Conservation (phyloP, 92 coral and sea anemone species). For the Epizoanthus rinbou region DNA sequence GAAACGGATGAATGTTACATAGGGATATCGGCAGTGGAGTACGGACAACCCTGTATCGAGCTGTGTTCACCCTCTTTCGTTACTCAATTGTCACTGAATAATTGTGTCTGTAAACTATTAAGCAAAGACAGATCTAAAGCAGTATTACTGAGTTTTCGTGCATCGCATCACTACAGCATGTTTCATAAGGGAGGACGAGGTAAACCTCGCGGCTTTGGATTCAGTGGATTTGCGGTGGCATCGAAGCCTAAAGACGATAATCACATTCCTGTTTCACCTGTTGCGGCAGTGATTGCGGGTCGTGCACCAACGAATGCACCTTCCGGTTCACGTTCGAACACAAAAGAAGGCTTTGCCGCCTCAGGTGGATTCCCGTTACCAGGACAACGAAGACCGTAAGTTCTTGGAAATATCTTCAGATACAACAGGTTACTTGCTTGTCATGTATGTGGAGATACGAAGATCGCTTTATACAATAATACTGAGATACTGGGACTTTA, state of each 20-base stretch:
- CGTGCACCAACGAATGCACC: constrained; percentile 3
- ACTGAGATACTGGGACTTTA: too few species aligned
- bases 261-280: constrained; percentile 12
- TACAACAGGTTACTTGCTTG: too few species aligned
- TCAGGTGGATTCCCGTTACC: constrained; percentile 32
- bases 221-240: constrained; percentile 90
- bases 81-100: neutral
- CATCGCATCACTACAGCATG: constrained; percentile 49
- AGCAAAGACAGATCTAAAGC: too few species aligned
- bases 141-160: neutral
- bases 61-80: neutral
- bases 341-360: neutral
- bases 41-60: neutral
- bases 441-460: too few species aligned
- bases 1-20: neutral
- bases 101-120: too few species aligned
- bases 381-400: constrained; percentile 48
- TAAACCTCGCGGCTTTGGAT: constrained; percentile 93
- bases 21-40: neutral
- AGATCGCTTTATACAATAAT: too few species aligned
- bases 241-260: constrained; percentile 56
- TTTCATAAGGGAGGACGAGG: constrained; percentile 91
- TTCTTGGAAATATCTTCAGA: neutral
- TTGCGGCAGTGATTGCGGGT: constrained; percentile 35
- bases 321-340: neutral